Evolutionary conservation across 2,797 vertebrate genomes (phyloP).

Genomic region (Lophotriccus pileatus): DNA sequence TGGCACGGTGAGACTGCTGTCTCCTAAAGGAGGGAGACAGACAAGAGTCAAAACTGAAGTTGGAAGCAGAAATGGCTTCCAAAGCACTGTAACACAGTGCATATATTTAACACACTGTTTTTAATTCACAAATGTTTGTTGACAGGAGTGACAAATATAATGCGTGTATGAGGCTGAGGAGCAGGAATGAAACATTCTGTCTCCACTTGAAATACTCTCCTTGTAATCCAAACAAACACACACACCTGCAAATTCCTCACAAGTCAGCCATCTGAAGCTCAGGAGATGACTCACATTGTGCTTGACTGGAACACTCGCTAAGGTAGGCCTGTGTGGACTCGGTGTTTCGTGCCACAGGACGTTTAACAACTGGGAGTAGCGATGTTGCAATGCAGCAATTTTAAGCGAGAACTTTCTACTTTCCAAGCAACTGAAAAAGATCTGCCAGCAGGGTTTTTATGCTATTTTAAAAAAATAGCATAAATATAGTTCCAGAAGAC

Average conservation of each 20-base stretch:
- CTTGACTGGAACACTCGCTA: not conserved
- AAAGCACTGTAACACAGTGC: not conserved
- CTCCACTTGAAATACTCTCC: conserved; percentile 21
- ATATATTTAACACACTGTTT: conserved; percentile 32
- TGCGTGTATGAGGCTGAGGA: not conserved
- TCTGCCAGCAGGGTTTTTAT: not conserved
- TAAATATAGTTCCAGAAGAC: not conserved
- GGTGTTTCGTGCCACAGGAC: not conserved
- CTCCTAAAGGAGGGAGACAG: not conserved
- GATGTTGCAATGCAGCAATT: not conserved
- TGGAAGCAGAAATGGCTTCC: not conserved
- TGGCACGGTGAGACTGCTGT: not conserved
- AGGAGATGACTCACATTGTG: not conserved
- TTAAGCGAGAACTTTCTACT: not conserved
- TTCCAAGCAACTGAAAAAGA: not conserved
- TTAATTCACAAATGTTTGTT: conserved; percentile 54
- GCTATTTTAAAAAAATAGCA: not conserved
- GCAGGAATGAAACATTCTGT: conserved; percentile 35
- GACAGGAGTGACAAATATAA: conserved; percentile 28
- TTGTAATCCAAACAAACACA: conserved; percentile 34
- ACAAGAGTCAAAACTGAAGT: not conserved
- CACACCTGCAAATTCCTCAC: conserved; percentile 44
- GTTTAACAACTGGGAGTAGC: not conserved
- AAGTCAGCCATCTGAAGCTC: not conserved
- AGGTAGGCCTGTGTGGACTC: not conserved